A percentile compares a stretch with the other conserved stretches of the same genome.
Evolutionary conservation across 2,888 invertebrate genomes (phyloP).

Genomic region (Acanthococcus lagerstroemiae): DNA sequence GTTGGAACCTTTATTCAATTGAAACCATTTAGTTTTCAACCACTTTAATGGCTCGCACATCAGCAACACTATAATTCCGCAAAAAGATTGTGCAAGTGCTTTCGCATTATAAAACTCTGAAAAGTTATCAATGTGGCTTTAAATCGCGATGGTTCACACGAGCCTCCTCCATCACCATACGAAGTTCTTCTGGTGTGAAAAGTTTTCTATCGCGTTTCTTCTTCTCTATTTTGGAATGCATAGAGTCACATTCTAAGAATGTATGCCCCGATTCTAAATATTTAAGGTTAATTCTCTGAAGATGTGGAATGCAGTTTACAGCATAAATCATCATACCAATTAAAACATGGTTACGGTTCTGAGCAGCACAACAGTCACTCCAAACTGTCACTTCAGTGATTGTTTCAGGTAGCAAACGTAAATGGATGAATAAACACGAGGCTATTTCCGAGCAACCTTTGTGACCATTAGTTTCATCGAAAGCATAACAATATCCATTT

Average conservation of each 20-base stretch:
- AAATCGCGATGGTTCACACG: neutral
- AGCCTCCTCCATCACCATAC: neutral
- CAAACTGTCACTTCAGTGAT: neutral
- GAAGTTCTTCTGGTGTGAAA: neutral
- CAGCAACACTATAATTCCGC: no score
- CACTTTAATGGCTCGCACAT: neutral
- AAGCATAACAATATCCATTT: neutral
- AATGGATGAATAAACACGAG: neutral
- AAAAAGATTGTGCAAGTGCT: neutral
- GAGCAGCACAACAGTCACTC: neutral
- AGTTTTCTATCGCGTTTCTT: neutral
- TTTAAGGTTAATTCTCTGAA: neutral
- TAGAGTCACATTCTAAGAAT: neutral
- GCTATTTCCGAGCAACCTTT: neutral
- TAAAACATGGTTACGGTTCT: neutral
- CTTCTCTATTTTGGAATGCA: neutral
- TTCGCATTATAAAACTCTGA: neutral
- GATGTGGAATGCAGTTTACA: neutral
- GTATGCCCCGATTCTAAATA: slow-evolving; percentile 4
- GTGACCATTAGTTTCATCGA: neutral
- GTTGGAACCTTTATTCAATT: neutral
- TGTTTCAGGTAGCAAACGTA: neutral
- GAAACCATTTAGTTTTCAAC: neutral
- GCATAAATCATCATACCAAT: neutral
- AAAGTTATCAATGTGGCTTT: neutral